Evolutionary conservation across 2,797 vertebrate genomes (phyloP).

Genomic region (Pyrocephalus nanus): DNA sequence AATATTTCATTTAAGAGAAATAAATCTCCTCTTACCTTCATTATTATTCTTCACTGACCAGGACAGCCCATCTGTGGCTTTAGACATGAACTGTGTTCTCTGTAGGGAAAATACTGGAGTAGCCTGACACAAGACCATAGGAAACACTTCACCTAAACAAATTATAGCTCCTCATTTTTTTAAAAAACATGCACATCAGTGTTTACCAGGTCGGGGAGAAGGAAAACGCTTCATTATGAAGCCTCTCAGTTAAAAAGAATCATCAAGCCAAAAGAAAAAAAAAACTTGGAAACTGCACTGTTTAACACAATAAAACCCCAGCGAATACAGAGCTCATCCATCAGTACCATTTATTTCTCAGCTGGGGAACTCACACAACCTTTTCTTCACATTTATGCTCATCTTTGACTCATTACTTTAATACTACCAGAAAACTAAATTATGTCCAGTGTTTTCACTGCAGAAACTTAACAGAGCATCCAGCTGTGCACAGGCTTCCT

Average conservation of each 20-base stretch:
- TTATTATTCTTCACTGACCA: background rate
- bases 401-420: slow-evolving; percentile 53
- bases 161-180: background rate
- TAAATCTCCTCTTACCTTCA: background rate
- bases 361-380: background rate
- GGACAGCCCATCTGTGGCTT: background rate
- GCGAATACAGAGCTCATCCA: background rate
- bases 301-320: background rate
- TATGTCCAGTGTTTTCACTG: background rate
- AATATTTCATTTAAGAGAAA: background rate
- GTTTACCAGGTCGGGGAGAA: background rate
- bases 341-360: slow-evolving; percentile 31
- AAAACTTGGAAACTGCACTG: background rate
- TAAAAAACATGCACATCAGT: background rate
- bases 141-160: background rate
- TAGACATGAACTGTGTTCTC: background rate
- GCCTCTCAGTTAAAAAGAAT: background rate
- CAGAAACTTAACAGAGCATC: background rate
- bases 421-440: slow-evolving; percentile 34
- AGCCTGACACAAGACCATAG: background rate
- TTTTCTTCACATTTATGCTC: slow-evolving; percentile 9
- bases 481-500: background rate
- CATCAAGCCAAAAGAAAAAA: background rate
- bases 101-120: background rate
- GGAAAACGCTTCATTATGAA: background rate